Conservation (phyloP, 1,140 invertebrate genomes). For the Tribolium castaneum region DNA sequence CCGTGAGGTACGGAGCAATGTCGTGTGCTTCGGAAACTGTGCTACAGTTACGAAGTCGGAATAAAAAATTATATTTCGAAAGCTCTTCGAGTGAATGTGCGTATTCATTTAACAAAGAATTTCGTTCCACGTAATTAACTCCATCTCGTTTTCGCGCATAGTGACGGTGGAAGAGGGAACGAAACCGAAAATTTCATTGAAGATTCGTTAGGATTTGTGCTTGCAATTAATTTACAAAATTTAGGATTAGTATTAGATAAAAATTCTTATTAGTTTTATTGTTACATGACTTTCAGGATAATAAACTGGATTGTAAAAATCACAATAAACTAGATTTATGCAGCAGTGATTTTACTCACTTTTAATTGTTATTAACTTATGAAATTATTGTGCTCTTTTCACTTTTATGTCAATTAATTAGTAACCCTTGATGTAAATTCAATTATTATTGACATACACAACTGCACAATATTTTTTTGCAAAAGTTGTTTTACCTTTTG, state of each 20-base stretch:
- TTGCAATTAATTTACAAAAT: background rate
- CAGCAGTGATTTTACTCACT: no score
- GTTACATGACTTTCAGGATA: no score
- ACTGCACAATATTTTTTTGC: no score
- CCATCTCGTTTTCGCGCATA: background rate
- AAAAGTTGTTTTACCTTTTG: no score
- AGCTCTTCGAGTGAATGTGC: slow-evolving; percentile 30
- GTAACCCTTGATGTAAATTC: no score
- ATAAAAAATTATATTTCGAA: slow-evolving; percentile 12
- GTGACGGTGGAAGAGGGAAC: background rate
- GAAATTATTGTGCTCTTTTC: no score
- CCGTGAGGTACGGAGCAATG: slow-evolving; percentile 30
- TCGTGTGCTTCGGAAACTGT: slow-evolving; percentile 30
- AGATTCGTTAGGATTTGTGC: background rate
- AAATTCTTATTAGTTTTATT: no score
- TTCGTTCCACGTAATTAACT: slow-evolving; percentile 26
- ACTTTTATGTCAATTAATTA: no score
- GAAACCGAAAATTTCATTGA: slow-evolving; percentile 26
- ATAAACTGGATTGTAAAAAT: background rate
- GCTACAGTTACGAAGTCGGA: slow-evolving; percentile 21
- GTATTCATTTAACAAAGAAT: slow-evolving; percentile 27
- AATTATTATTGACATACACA: no score
- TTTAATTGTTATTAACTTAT: no score
- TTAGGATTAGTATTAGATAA: no score
- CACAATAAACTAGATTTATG: no score